Conservation (phyloP, 2,113 vertebrate genomes). For the Pontoporia blainvillei region DNA sequence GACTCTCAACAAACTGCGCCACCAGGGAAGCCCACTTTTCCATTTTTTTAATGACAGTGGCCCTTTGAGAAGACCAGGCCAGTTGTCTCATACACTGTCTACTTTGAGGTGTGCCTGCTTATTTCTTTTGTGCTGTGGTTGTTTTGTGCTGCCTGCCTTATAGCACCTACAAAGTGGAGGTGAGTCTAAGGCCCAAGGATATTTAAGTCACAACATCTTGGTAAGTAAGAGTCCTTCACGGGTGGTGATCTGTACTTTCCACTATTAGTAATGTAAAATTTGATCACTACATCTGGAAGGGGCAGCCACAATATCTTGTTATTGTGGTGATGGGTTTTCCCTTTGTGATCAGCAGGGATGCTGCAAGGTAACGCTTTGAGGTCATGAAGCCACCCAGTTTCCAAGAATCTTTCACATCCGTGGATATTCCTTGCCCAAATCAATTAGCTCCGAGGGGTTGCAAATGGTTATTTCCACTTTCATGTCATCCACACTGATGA, state of each 20-base stretch:
- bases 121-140: neutral
- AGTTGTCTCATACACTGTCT: rapidly evolving
- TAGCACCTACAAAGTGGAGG: neutral
- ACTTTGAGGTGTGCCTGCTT: neutral
- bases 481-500: rapidly evolving
- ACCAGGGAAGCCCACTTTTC: no score
- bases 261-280: rapidly evolving
- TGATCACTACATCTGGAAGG: neutral
- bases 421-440: neutral
- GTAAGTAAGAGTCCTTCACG: neutral
- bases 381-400: neutral
- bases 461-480: neutral
- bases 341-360: neutral
- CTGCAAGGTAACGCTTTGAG: neutral
- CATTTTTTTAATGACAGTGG: neutral
- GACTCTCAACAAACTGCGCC: no score
- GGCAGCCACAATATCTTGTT: rapidly evolving
- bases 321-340: neutral
- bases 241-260: neutral
- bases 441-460: neutral
- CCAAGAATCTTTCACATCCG: neutral
- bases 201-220: neutral
- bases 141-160: neutral
- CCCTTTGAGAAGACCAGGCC: neutral
- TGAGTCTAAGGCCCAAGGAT: neutral